Evolutionary conservation across 2,113 vertebrate genomes (phyloP).

Genomic region (Thunnus thynnus): DNA sequence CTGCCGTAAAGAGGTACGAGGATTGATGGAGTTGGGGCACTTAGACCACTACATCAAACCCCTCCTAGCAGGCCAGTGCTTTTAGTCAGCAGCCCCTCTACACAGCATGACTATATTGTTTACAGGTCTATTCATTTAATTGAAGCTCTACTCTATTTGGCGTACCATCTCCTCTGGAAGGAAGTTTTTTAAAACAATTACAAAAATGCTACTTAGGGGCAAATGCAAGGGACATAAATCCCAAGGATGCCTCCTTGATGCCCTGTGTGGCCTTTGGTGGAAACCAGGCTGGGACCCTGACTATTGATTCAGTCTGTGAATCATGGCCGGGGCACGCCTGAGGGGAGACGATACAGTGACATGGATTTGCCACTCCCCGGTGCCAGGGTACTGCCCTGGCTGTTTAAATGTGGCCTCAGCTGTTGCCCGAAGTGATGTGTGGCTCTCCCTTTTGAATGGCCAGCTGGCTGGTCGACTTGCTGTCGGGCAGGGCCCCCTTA

Average conservation of each 20-base stretch:
- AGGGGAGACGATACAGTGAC: constrained; percentile 33
- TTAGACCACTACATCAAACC: constrained; percentile 46
- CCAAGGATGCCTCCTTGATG: background rate
- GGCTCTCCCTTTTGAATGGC: constrained; percentile 14
- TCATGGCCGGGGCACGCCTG: constrained; percentile 39
- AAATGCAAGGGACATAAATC: constrained; percentile 12
- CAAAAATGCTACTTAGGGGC: background rate
- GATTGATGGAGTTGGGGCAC: constrained; percentile 50
- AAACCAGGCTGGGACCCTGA: constrained; percentile 39
- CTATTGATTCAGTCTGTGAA: constrained; percentile 54
- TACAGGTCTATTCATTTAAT: constrained; percentile 29
- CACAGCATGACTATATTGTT: constrained; percentile 4
- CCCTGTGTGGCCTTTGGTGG: constrained; percentile 1
- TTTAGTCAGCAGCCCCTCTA: constrained; percentile 15
- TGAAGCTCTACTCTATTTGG: constrained; percentile 38
- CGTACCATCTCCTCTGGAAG: constrained; percentile 24
- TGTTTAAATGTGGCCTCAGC: constrained; percentile 65
- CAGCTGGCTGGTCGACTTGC: constrained; percentile 6
- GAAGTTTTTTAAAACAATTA: constrained; percentile 9
- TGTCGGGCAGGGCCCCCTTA: constrained; percentile 25
- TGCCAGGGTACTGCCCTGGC: constrained; percentile 43
- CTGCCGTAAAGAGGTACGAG: constrained; percentile 22
- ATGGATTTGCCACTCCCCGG: constrained; percentile 47
- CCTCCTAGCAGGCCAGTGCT: constrained; percentile 14
- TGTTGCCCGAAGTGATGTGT: constrained; percentile 65